Base-by-base conservation (phyloP, 2,113 vertebrate genomes). In the Cricetomys ansorgei region DNA sequence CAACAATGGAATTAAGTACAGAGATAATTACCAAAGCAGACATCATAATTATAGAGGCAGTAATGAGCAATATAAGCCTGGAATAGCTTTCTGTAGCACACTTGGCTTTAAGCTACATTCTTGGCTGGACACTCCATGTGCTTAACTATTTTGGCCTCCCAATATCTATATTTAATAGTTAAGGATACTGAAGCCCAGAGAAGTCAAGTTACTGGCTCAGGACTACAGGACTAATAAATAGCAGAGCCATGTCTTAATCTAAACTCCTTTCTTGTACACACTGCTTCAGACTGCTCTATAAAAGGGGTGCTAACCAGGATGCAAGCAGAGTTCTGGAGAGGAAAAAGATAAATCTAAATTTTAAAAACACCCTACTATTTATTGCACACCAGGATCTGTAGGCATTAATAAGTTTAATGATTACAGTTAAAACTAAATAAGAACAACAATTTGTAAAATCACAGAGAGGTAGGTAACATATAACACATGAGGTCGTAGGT, bases 161-260 rank as follows among this genome's bases (percentile, higher is more conserved):
- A 77, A 21, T 4, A 88, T 72, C 34, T 94, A 40, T n/a, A 1
- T 85, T 96, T 97, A 53, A 94, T 53, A 57, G 57, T 69, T 92
- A 85, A 94, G 53, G 45, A 95, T 59, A 94, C 55, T n/a, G 48
- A 80, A 91, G 10, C 19, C 40, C 34, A 89, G 80, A 64, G 53
- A 92, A 1, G 8, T 55, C 45, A 70, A 62, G 72, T 34, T 81
- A 55, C 31, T 73, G 31, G 34, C 27, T 62, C 59, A 81, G 55
- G 37, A 73, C 55, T 72, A 48, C 65, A 83, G 27, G 90, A 70
- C 23, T 86, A 29, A 25, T 62, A 70, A 90, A 92, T 8, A 67
- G 21, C 17, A 96, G 37, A 88, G n/a, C 10, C 9, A 6, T 72
- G 6, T 69, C 27, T 73, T 91, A 53, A 21, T 59, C 40, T 29